phyloP scores from a whole-genome alignment of 2,888 invertebrate genomes.

The Ischnura elegans region DNA sequence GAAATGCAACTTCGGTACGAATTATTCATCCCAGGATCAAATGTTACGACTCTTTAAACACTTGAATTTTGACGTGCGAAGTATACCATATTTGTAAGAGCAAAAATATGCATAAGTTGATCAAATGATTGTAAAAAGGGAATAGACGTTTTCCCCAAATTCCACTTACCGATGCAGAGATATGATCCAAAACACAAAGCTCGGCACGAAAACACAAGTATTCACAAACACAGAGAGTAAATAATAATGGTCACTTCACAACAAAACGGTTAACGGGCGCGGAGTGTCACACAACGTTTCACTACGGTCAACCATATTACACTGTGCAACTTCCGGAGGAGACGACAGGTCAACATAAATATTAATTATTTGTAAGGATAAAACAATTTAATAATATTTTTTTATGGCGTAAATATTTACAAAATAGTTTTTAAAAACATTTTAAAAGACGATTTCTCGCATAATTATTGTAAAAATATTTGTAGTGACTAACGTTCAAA shows the following conservation, averaged over 20 bases:
- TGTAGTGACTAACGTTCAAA: neutral
- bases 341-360: constrained; percentile 41
- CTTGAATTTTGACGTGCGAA: neutral
- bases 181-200: neutral
- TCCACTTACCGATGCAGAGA: neutral
- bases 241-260: constrained; percentile 9
- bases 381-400: neutral
- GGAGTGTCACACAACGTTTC: constrained; percentile 9
- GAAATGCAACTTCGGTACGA: neutral
- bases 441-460: neutral
- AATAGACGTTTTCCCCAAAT: neutral
- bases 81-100: neutral
- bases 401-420: neutral
- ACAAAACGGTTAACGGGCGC: constrained; percentile 39
- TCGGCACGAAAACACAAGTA: neutral
- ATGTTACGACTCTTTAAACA: neutral
- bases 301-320: constrained; percentile 63
- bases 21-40: neutral
- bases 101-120: neutral
- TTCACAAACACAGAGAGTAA: neutral
- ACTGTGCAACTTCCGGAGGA: constrained; percentile 66
- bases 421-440: neutral
- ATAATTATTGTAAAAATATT: neutral
- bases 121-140: neutral
- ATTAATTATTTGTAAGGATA: neutral